Conservation (phyloP, 2,113 vertebrate species). For the Pedetes capensis region DNA sequence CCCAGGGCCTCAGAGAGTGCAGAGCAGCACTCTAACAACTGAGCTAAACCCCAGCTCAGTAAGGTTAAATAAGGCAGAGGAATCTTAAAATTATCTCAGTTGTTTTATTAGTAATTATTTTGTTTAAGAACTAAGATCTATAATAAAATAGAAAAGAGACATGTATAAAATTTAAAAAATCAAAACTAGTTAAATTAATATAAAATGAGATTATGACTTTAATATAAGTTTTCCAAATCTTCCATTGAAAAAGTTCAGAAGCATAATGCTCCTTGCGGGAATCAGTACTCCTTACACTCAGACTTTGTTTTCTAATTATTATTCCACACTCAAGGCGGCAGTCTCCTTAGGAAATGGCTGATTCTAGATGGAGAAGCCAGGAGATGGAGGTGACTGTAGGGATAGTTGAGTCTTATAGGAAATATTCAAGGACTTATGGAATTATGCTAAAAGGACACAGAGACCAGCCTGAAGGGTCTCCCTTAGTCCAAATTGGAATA, state of each 20-base stretch:
- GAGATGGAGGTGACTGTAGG: accelerated
- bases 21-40: no score
- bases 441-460: neutral
- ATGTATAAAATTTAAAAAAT: neutral
- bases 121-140: slow-evolving; percentile 3
- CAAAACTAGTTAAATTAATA: neutral
- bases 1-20: no score
- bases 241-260: neutral
- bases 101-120: neutral
- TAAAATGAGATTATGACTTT: neutral
- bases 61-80: neutral
- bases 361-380: neutral
- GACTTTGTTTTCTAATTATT: neutral
- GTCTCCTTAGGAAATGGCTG: neutral
- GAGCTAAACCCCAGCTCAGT: no score
- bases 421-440: neutral
- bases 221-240: neutral
- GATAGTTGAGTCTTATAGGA: neutral
- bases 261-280: neutral
- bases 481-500: neutral
- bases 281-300: neutral
- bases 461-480: neutral
- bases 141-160: neutral
- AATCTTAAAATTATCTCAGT: neutral
- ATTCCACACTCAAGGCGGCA: neutral